Evolutionary conservation across 2,113 vertebrate species (phyloP), one percentile per base, ranked within the genome.

Genomic region (Oxyura jamaicensis): DNA sequence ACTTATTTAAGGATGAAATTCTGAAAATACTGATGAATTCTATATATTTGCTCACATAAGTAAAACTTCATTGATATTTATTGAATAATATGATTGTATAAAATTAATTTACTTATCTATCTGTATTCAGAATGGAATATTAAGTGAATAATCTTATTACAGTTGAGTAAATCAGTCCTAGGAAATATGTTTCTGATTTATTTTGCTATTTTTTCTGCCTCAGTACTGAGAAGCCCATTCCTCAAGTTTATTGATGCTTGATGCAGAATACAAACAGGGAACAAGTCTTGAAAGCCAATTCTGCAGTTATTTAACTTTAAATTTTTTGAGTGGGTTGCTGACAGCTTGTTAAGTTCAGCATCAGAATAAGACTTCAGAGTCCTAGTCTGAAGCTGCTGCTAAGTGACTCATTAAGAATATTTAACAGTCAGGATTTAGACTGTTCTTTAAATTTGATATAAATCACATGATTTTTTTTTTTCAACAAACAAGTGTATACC

Each of bases 191-290:
- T 75, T 83, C 68, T 83, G 42, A 88, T 90, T 77, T 68, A 65
- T 91, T 86, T 94, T 94, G n/a, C 11, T 88, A 18, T 83, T 88
- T 95, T 84, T 91, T 81, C 33, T 91, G 13, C 12, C 48, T 91
- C 58, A 75, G 58, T 20, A 80, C 6, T 22, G 35, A 41, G 31
- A 8, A 92, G n/a, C 14, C 36, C 58, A 72, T 86, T 88, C 62
- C 36, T 96, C 77, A 91, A 46, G n/a, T 82, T 94, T 78, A 75
- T 72, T 78, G 48, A 86, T 88, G 14, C 58, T 79, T 86, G 48
- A 66, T 84, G 17, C 31, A 76, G 65, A 93, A 72, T 53, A 86
- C 46, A 84, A 67, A 8, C 2, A 9, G n/a, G 55, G 36, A 93
- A 58, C 23, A 75, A 69, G n/a, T 52, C 35, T 48, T 78, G 80